Base-by-base conservation (phyloP, 2,888 invertebrate species). In the Caenorhabditis panamensis region DNA sequence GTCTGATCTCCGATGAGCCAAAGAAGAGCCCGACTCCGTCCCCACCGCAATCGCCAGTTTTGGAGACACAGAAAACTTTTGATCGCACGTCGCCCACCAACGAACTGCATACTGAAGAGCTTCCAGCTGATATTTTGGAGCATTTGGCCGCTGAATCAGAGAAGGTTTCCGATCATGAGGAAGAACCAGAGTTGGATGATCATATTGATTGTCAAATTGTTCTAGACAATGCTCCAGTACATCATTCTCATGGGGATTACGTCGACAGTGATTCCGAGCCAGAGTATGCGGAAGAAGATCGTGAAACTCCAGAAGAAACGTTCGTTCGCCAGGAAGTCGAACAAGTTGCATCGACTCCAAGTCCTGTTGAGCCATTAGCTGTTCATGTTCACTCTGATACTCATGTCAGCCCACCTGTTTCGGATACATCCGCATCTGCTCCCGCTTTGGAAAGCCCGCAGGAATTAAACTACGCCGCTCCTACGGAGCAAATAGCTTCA, bases 201-300 rank as follows among this genome's bases (percentile, higher is more conserved):
- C 41, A 36, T 18, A 53, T 58, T 51, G 53, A 54, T 0, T 44
- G 62, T 31, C 71, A 66, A 56, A 63, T 58, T 62, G 72, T 68
- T 51, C 0, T 62, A 11, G 69, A 69, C 18, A 58, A 56, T 31
- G 18, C 53, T 20, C 67, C 64, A 8, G 31, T 24, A 18, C 22
- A 63, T 49, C 16, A n/a, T 31, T 31, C 31, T 9, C 68, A 69
- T 51, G 76, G 68, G 0, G 62, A 77, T 28, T 58, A 64, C 31
- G 75, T 72, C 3, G 72, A 77, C 20, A 67, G 58, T 54, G 79
- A 79, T 36, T 82, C 82, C 1, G 82, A 82, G 22, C 82, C 82
- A 18, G 82, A 82, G 47, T 82, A 82, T 62, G 82, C 82, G 18
- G 79, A 79, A 28, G 82, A 82, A 24, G 82, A 82, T 36, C 36